These are phyloP conservation scores for Brachionus rubens DNA, from an alignment of 1,140 invertebrate genomes.

Conservation along the genomic window DNA sequence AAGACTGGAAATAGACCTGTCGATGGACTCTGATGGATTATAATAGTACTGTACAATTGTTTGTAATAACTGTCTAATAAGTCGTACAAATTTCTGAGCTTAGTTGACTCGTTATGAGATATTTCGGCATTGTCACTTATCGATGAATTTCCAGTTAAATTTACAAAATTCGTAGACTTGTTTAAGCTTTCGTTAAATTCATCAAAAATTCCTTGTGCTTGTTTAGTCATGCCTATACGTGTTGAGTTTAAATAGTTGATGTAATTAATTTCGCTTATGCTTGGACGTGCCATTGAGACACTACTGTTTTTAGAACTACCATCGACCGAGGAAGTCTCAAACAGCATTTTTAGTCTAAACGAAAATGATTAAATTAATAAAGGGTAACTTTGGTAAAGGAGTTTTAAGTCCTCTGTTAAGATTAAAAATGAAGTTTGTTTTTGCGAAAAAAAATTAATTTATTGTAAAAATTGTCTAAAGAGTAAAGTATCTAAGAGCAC, in stretches of 20 bases:
- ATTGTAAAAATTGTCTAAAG: background rate
- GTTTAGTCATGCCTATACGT: background rate
- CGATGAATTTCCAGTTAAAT: constrained; percentile 8
- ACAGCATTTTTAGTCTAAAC: constrained; percentile 39
- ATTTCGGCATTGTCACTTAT: background rate
- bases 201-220: background rate
- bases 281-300: background rate
- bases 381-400: background rate
- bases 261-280: constrained; percentile 23
- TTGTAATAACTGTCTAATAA: constrained; percentile 27
- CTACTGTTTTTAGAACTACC: constrained; percentile 17
- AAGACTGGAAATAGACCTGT: constrained; percentile 46
- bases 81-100: constrained; percentile 35
- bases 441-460: background rate
- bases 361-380: too few species aligned
- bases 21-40: constrained; percentile 25
- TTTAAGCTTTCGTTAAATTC: constrained; percentile 23
- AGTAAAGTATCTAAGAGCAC: constrained; percentile 40
- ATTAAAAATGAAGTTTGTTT: too few species aligned
- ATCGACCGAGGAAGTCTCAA: constrained; percentile 5
- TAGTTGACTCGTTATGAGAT: constrained; percentile 17
- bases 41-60: background rate
- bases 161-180: constrained; percentile 1
- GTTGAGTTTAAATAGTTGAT: constrained; percentile 31
- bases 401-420: constrained; percentile 8